Evolutionary conservation across 2,113 vertebrate genomes (phyloP).

Genomic region (Equus przewalskii): DNA sequence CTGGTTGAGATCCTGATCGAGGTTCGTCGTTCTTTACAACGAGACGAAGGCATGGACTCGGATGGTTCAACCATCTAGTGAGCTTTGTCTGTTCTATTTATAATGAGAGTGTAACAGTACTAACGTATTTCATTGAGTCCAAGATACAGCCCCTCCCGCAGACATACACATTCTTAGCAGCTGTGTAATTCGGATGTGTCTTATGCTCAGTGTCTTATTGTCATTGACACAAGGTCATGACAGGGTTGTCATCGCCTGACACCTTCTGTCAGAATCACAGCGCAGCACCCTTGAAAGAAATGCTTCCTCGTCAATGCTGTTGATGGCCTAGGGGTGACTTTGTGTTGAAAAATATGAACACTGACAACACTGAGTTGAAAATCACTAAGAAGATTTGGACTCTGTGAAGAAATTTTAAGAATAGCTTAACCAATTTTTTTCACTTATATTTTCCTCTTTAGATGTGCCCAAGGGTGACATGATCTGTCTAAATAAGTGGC

Average conservation of each 20-base stretch:
- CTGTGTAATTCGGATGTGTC: neutral
- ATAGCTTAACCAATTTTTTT: neutral
- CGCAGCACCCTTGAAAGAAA: neutral
- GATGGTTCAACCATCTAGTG: neutral
- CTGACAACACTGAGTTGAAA: neutral
- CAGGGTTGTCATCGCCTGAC: neutral
- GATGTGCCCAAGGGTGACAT: neutral
- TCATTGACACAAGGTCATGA: neutral
- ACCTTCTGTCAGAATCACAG: neutral
- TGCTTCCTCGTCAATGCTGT: rapidly evolving
- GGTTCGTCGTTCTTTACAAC: neutral
- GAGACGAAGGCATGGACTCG: neutral
- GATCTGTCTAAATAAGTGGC: neutral
- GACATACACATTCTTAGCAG: neutral
- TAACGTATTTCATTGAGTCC: neutral
- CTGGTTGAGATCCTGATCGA: neutral
- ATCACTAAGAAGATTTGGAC: neutral
- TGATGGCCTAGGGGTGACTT: neutral
- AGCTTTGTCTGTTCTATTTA: neutral
- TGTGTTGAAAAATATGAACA: neutral
- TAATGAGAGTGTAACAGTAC: neutral
- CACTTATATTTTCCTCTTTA: neutral
- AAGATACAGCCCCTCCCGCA: neutral
- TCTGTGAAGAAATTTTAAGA: neutral
- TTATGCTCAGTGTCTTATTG: neutral